phyloP scores from a whole-genome alignment of 92 coral and sea anemone species.

The Pocillopora grandis region DNA sequence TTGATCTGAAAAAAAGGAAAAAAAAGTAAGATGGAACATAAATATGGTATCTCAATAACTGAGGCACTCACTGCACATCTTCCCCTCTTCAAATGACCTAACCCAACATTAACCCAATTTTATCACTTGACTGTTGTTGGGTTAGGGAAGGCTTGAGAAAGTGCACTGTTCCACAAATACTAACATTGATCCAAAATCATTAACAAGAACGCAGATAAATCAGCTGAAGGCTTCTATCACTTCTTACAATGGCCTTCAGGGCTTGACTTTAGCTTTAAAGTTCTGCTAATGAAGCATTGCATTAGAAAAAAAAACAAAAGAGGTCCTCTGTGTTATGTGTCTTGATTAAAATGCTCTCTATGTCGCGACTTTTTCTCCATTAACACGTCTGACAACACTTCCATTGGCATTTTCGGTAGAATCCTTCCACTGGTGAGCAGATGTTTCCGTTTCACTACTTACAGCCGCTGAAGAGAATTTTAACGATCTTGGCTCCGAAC shows the following conservation, averaged over 20 bases:
- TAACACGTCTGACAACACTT: background rate
- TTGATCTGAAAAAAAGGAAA: too few relatives aligned
- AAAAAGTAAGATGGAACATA: too few relatives aligned
- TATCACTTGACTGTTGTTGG: too few relatives aligned
- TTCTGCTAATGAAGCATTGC: background rate
- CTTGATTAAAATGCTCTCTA: background rate
- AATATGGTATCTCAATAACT: too few relatives aligned
- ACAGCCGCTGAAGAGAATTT: background rate
- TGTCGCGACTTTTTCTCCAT: slow-evolving; percentile 1
- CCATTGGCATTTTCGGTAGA: background rate
- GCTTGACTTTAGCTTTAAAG: background rate
- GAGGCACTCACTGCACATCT: too few relatives aligned
- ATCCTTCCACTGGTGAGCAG: slow-evolving; percentile 9
- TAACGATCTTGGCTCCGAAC: background rate
- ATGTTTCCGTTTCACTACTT: background rate
- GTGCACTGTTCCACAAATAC: too few relatives aligned
- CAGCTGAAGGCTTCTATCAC: too few relatives aligned
- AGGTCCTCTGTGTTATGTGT: background rate
- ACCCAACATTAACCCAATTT: too few relatives aligned
- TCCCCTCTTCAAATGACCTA: too few relatives aligned
- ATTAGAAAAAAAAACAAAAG: background rate
- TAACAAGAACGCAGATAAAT: too few relatives aligned
- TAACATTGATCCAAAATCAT: too few relatives aligned
- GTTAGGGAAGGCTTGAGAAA: too few relatives aligned
- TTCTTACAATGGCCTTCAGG: background rate